A percentile compares a stretch with the other conserved stretches of the same genome.
Conservation (phyloP, 2,797 vertebrate genomes). For the Melanitta fusca region DNA sequence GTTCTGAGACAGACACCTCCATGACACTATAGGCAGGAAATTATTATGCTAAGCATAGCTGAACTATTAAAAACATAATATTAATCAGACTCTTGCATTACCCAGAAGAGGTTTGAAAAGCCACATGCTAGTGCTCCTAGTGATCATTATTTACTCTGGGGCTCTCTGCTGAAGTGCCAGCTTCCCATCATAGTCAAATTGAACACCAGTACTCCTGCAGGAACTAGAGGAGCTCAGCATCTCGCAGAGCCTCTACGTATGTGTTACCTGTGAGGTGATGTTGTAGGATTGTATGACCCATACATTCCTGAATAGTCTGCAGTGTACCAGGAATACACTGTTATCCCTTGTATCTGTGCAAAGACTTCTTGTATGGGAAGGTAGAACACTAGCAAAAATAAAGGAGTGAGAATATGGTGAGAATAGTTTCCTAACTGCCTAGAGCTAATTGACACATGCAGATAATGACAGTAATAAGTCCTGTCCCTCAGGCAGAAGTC, state of each 20-base stretch:
- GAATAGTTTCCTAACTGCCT: background rate
- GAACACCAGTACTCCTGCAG: background rate
- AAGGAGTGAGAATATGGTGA: background rate
- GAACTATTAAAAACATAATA: conserved; percentile 37
- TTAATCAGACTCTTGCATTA: conserved; percentile 46
- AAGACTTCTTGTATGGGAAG: background rate
- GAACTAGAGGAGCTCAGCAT: background rate
- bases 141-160: conserved; percentile 12
- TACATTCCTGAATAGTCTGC: background rate
- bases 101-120: conserved; percentile 27
- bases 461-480: conserved; percentile 7
- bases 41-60: conserved; percentile 23
- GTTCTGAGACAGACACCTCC: conserved; percentile 16
- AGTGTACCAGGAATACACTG: background rate
- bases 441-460: background rate
- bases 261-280: background rate
- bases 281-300: background rate
- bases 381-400: background rate
- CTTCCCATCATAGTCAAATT: background rate
- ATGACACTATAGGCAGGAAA: background rate
- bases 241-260: fast-evolving
- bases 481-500: background rate
- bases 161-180: background rate
- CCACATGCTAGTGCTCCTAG: background rate
- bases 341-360: background rate